Conservation (phyloP, 1,140 invertebrate genomes). For the Euwallacea fornicatus region DNA sequence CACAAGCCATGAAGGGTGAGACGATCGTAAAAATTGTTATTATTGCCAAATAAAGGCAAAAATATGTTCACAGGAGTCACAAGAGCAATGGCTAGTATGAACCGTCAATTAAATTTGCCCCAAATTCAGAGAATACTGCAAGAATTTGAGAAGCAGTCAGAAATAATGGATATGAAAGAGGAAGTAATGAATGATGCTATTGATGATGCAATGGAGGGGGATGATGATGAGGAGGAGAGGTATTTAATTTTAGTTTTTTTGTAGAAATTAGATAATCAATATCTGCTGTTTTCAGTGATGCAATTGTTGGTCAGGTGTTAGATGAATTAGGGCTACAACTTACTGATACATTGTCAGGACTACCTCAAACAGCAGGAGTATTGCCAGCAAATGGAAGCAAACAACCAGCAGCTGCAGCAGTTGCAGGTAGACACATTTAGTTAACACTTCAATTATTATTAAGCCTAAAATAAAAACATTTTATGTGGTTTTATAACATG, state of each 20-base stretch:
- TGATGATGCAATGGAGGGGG: conserved; percentile 98
- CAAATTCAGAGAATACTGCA: conserved; percentile 99
- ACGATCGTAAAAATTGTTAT: neutral
- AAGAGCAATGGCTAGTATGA: conserved; percentile 98
- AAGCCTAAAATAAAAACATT: neutral
- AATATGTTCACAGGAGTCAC: conserved; percentile 72
- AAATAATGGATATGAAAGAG: conserved; percentile 99
- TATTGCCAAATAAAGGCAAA: neutral
- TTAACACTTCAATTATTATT: too few relatives aligned
- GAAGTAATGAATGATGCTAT: conserved; percentile 99
- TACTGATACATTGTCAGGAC: conserved; percentile 81
- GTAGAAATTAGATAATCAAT: neutral
- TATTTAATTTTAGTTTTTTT: conserved; percentile 48
- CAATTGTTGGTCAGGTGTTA: conserved; percentile 89
- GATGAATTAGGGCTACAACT: conserved; percentile 97
- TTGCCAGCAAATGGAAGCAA: conserved; percentile 58
- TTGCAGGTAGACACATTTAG: conserved; percentile 48
- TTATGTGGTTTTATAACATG: neutral
- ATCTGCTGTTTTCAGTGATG: conserved; percentile 63
- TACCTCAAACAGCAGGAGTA: conserved; percentile 74
- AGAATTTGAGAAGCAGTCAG: conserved; percentile 99
- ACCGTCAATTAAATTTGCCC: conserved; percentile 95
- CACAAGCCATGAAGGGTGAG: conserved; percentile 92
- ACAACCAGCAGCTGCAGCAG: conserved; percentile 59
- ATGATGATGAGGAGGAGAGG: conserved; percentile 98